Percentiles rank a stretch among this genome's conserved stretches.
phyloP scores from a whole-genome alignment of 1,140 invertebrate genomes.

The Caligus rogercresseyi region DNA sequence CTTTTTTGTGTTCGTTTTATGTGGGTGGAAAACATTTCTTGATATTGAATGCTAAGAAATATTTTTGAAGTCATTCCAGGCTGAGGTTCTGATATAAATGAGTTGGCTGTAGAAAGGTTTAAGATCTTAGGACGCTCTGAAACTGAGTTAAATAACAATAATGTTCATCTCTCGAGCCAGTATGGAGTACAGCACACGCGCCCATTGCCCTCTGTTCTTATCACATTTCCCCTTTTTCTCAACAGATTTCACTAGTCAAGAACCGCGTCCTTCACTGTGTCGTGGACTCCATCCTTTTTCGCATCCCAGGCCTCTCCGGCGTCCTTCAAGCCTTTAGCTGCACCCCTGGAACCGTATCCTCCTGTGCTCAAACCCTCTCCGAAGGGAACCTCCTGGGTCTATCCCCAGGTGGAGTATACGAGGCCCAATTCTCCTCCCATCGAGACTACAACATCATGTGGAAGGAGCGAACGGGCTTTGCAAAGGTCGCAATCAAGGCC shows the following conservation, averaged over 20 bases:
- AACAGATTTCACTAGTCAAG: neutral
- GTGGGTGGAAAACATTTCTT: no score
- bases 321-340: conserved; percentile 11
- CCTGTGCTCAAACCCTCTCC: conserved; percentile 42
- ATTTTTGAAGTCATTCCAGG: no score
- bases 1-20: no score
- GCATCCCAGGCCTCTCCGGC: conserved; percentile 58
- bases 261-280: conserved; percentile 58
- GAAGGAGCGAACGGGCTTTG: conserved; percentile 85
- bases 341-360: conserved; percentile 3
- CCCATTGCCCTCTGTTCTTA: no score
- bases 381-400: conserved; percentile 79
- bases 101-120: no score
- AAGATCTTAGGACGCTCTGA: no score
- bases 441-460: conserved; percentile 74
- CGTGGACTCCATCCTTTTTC: conserved; percentile 86
- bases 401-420: conserved; percentile 90
- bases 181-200: no score
- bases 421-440: conserved; percentile 85
- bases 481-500: conserved; percentile 82
- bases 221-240: no score
- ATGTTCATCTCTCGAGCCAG: no score
- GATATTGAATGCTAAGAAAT: no score
- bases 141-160: no score
- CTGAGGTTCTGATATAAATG: no score